Conservation (phyloP, 2,888 invertebrate genomes). For the Ophion slaviceki region DNA sequence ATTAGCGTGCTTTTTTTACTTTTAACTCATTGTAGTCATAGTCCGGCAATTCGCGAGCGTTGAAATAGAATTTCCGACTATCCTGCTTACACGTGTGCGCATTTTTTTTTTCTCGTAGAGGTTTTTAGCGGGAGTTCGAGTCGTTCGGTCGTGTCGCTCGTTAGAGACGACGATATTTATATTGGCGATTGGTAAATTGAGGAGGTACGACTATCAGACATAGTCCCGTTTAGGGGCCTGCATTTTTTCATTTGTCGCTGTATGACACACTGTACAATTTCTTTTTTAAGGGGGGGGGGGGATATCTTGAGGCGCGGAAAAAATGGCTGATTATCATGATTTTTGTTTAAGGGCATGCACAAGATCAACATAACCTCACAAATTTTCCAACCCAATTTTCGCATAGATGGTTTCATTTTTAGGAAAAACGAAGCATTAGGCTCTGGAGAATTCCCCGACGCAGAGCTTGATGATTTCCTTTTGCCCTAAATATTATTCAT, state of each 20-base stretch:
- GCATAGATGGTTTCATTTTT: no score
- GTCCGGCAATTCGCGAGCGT: background rate
- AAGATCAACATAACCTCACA: no score
- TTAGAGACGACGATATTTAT: background rate
- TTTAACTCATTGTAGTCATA: conserved; percentile 11
- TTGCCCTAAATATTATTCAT: no score
- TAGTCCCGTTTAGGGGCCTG: background rate
- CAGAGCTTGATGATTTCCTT: no score
- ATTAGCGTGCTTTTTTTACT: background rate
- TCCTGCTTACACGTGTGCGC: background rate
- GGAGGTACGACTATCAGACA: background rate
- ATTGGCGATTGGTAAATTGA: background rate
- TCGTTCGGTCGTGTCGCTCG: background rate
- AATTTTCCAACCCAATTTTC: no score
- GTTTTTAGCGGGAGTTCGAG: background rate
- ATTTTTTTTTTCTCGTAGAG: background rate
- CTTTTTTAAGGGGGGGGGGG: no score
- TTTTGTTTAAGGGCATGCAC: no score
- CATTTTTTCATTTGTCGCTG: background rate
- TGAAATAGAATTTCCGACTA: conserved; percentile 1
- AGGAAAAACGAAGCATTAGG: no score
- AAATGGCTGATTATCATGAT: no score
- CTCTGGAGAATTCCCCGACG: no score
- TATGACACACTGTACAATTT: no score
- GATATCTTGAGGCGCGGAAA: no score